These are phyloP conservation scores for Pogonomyrmex californicus DNA, from an alignment of 1,140 invertebrate species.

Conservation along the genomic window DNA sequence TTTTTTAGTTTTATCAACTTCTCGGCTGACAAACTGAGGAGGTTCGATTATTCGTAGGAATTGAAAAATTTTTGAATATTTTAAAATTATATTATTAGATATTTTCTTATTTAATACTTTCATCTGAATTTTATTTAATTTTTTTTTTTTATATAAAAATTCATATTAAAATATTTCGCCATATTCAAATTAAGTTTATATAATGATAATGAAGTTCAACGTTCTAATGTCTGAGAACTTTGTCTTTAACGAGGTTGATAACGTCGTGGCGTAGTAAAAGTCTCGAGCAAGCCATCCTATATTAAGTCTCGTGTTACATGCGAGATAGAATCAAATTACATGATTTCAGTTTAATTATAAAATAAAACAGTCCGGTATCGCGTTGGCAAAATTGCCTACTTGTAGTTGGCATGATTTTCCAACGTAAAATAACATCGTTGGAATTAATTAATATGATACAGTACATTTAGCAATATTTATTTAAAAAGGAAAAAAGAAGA, in stretches of 20 bases:
- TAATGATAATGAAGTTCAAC: not conserved
- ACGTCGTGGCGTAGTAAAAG: slow-evolving; percentile 12
- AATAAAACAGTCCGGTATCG: slow-evolving; percentile 53
- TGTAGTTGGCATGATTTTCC: not conserved
- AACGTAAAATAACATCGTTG: slow-evolving; percentile 17
- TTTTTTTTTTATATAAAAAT: not conserved
- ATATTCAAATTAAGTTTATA: not conserved
- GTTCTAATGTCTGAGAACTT: not conserved
- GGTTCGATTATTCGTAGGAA: not conserved
- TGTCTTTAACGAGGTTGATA: not conserved
- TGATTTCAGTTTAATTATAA: slow-evolving; percentile 65
- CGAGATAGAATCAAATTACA: slow-evolving; percentile 67
- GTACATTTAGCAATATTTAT: not conserved
- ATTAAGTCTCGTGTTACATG: slow-evolving; percentile 55
- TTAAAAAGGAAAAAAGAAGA: too few species aligned
- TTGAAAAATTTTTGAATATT: not conserved
- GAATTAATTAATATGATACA: not conserved
- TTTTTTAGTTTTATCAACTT: slow-evolving; percentile 1
- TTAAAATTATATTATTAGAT: not conserved
- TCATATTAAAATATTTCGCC: not conserved
- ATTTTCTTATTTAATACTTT: slow-evolving; percentile 1
- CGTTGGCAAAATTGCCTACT: slow-evolving; percentile 2
- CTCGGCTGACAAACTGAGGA: not conserved
- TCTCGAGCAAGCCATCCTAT: slow-evolving; percentile 47
- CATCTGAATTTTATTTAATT: not conserved